Evolutionary conservation across 2,797 vertebrate species (phyloP), one percentile per base, ranked within the genome.

Genomic region (Myripristis murdjan): DNA sequence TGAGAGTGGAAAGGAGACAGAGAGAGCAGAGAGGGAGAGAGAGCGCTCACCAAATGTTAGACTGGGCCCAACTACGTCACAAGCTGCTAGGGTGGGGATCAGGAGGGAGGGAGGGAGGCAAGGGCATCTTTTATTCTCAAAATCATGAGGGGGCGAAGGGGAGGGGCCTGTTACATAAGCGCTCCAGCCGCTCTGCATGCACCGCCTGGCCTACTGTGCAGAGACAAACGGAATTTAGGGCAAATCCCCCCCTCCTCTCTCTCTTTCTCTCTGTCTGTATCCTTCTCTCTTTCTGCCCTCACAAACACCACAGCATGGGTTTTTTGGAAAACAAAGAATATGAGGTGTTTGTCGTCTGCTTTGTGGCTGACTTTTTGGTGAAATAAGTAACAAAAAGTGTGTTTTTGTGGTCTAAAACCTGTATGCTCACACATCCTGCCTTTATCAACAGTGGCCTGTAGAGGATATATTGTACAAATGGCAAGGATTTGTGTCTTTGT

Each of bases 91-190:
- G 71, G 57, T 49, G 26, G 31, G 41, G 57, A 16, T 48, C 1
- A 2, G n/a, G 35, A 11, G 41, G 24, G 33, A 11, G 26, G 44
- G 51, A 66, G 56, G 11, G 44, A 64, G 69, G 63, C 43, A 67
- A 56, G 53, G 56, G 63, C 14, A 64, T 82, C 64, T 79, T 88
- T 88, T 89, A 83, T 86, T 90, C 76, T 83, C 77, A 90, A 89
- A 86, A 79, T 74, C 82, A 76, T 57, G 81, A 79, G 68, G 70
- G 81, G 73, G 55, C 52, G 56, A 15, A 35, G 22, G 28, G 23
- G 18, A 51, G 54, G 64, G 47, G 82, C 12, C 12, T 59, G 88
- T 94, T 92, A 92, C 89, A 90, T 93, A 94, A 93, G 87, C 75
- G 74, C 75, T 90, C 75, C 85, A 85, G 85, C 87, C 83, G 58